A percentile compares a stretch with the other conserved stretches of the same genome.
phyloP scores from a whole-genome alignment of 23 tunicate genomes.

The Styela plicata region DNA sequence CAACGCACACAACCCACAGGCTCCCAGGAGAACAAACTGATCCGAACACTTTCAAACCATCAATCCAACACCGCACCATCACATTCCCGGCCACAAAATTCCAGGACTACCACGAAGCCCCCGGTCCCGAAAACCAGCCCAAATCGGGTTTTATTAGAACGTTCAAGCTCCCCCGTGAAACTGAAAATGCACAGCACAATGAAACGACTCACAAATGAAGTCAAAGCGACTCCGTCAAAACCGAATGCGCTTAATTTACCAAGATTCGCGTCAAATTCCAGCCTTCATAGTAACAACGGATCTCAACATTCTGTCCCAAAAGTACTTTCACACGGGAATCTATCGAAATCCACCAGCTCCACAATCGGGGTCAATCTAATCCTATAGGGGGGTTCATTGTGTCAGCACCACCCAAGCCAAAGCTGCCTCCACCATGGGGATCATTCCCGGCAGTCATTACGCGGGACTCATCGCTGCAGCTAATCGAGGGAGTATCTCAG shows the following conservation, averaged over 20 bases:
- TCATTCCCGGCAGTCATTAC: constrained; percentile 53
- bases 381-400: constrained; percentile 44
- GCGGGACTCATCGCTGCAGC: constrained; percentile 72
- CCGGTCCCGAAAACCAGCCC: background rate
- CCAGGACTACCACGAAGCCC: background rate
- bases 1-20: constrained; percentile 17
- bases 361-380: constrained; percentile 13
- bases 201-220: constrained; percentile 63
- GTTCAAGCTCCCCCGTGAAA: constrained; percentile 62
- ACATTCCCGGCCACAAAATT: constrained; percentile 20
- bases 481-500: constrained; percentile 46
- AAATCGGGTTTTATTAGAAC: constrained; percentile 13
- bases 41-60: constrained; percentile 1
- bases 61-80: background rate
- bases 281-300: constrained; percentile 10
- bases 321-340: constrained; percentile 8
- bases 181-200: constrained; percentile 76
- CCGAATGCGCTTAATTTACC: constrained; percentile 80
- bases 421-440: constrained; percentile 89
- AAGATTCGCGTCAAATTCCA: constrained; percentile 40
- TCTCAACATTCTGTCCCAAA: constrained; percentile 4
- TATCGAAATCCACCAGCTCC: constrained; percentile 20
- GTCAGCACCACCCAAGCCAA: constrained; percentile 92
- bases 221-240: constrained; percentile 46
- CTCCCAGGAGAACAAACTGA: constrained; percentile 27